These are phyloP conservation scores for Camelus bactrianus DNA, from an alignment of 2,113 vertebrate species.

Conservation along the genomic window DNA sequence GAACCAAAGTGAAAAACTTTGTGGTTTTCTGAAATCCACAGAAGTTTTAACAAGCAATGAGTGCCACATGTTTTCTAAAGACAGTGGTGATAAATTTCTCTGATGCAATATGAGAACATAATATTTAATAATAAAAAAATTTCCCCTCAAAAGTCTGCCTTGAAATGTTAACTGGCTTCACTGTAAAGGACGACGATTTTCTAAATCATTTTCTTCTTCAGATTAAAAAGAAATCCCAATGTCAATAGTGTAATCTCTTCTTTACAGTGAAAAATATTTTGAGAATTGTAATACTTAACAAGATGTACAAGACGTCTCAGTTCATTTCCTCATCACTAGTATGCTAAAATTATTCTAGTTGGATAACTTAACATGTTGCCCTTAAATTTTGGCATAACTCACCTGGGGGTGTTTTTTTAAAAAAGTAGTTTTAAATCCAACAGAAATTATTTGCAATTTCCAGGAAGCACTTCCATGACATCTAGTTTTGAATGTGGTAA, in stretches of 20 bases:
- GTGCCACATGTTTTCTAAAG: neutral
- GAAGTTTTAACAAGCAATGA: neutral
- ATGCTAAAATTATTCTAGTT: slow-evolving; percentile 26
- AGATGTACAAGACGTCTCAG: neutral
- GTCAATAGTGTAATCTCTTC: neutral
- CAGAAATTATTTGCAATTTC: slow-evolving; percentile 11
- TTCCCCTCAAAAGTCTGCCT: neutral
- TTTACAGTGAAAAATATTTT: slow-evolving; percentile 20
- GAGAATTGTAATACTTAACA: neutral
- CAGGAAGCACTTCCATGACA: neutral
- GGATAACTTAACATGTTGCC: neutral
- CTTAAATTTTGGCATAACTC: neutral
- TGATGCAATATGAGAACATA: neutral
- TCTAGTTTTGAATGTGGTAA: neutral
- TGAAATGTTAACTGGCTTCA: slow-evolving; percentile 28
- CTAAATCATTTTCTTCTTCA: neutral
- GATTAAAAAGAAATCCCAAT: neutral
- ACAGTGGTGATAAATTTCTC: neutral
- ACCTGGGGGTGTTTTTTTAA: neutral
- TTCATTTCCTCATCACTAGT: neutral
- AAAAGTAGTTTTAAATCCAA: slow-evolving; percentile 1
- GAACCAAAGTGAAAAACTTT: neutral
- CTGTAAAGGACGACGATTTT: neutral
- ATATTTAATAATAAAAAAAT: neutral
- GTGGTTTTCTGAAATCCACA: neutral